Conservation (phyloP, 2,888 invertebrate species). For the Linyphia triangularis region DNA sequence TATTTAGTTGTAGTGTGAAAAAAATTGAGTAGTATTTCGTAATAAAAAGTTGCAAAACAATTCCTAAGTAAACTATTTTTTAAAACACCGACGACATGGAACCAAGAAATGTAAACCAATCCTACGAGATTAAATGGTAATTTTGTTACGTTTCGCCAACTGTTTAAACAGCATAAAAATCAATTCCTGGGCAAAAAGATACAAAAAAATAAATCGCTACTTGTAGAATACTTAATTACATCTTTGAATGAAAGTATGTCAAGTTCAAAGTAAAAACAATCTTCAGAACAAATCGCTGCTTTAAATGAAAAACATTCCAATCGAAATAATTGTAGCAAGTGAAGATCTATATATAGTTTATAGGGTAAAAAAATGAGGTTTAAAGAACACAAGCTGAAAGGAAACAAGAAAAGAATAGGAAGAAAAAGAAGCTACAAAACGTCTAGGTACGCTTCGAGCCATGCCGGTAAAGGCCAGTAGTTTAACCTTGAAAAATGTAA, state of each 20-base stretch:
- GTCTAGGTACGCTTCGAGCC: neutral
- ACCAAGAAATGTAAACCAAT: too few species aligned
- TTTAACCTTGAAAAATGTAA: conserved; percentile 27
- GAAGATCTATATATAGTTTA: neutral
- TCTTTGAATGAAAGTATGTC: neutral
- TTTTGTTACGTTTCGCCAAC: too few species aligned
- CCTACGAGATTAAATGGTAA: too few species aligned
- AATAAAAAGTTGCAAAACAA: too few species aligned
- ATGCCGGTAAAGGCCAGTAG: neutral
- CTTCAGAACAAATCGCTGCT: neutral
- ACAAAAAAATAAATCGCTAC: neutral
- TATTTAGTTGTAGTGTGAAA: too few species aligned
- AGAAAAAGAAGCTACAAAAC: conserved; percentile 5
- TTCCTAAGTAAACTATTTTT: too few species aligned
- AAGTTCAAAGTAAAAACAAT: neutral
- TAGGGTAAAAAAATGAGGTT: conserved; percentile 20
- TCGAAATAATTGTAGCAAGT: neutral
- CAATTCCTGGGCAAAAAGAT: neutral
- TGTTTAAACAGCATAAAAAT: too few species aligned
- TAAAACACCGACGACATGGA: too few species aligned
- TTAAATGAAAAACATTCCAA: neutral
- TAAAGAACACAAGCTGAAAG: neutral
- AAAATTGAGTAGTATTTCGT: too few species aligned
- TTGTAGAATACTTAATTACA: neutral
- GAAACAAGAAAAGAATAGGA: conserved; percentile 11